These are phyloP conservation scores for Didymodactylos carnosus DNA, from an alignment of 2,888 invertebrate genomes.

Conservation along the genomic window DNA sequence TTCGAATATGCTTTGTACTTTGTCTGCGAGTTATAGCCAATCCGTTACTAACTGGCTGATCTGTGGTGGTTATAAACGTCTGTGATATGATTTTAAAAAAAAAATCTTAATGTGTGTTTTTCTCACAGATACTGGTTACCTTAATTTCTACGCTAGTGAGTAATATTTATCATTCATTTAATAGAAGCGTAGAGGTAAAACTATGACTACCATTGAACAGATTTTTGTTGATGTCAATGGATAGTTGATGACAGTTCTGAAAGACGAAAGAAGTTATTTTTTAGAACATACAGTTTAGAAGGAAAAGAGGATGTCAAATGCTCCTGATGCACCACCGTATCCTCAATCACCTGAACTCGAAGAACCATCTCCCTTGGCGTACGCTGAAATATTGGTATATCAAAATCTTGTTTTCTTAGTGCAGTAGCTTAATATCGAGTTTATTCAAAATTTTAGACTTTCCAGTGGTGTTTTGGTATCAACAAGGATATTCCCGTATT, in stretches of 20 bases:
- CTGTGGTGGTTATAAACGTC: no score
- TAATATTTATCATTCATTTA: no score
- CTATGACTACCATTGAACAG: no score
- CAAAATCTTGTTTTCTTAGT: background rate
- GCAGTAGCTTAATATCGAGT: background rate
- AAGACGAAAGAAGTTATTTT: background rate
- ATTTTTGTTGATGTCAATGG: no score
- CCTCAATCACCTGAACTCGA: background rate
- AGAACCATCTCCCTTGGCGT: background rate
- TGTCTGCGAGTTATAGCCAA: no score
- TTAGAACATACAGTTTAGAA: background rate
- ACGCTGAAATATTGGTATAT: background rate
- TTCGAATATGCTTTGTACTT: no score
- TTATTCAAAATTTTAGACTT: background rate
- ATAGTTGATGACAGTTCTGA: background rate
- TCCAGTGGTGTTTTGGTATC: slow-evolving; percentile 46
- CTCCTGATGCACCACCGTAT: background rate
- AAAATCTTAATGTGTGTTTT: no score
- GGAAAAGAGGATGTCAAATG: background rate
- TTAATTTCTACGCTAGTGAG: no score
- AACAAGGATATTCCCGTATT: slow-evolving; percentile 43
- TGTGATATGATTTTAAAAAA: no score
- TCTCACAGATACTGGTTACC: no score
- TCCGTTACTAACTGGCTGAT: no score
- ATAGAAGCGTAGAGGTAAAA: no score